Conservation (phyloP, 1,140 invertebrate species). For the Drosophila pruinosa region DNA sequence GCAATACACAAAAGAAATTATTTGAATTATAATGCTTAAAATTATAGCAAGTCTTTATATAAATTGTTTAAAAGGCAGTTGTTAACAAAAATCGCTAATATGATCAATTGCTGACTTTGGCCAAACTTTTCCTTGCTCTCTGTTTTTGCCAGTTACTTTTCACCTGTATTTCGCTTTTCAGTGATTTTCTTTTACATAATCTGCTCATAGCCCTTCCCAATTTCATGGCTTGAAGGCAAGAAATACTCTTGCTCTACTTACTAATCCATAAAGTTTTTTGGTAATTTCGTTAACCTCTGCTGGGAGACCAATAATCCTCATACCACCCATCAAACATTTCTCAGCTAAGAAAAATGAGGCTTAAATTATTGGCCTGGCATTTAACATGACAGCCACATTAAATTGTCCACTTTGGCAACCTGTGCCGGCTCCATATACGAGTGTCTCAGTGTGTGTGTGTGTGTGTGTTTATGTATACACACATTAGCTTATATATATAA, state of each 20-base stretch:
- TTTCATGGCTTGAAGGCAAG: slow-evolving; percentile 1
- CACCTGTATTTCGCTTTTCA: neutral
- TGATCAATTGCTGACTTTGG: neutral
- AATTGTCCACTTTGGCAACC: slow-evolving; percentile 79
- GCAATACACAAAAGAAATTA: neutral
- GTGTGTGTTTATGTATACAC: slow-evolving; percentile 13
- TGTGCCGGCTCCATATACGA: slow-evolving; percentile 58
- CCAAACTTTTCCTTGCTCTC: neutral
- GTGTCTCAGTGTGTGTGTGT: slow-evolving; percentile 2
- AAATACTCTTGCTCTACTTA: slow-evolving; percentile 10
- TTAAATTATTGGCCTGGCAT: slow-evolving; percentile 78
- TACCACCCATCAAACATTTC: slow-evolving; percentile 72
- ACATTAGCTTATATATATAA: slow-evolving; percentile 17
- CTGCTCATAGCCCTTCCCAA: neutral
- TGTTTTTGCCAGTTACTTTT: neutral
- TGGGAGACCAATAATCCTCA: slow-evolving; percentile 18
- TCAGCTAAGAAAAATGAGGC: slow-evolving; percentile 68
- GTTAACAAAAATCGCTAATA: no score
- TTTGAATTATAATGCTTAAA: neutral
- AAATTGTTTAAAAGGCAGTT: no score
- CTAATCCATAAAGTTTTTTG: slow-evolving; percentile 23
- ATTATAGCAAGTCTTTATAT: neutral
- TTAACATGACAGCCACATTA: slow-evolving; percentile 81
- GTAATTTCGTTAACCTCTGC: neutral
- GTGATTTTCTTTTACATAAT: neutral